phyloP scores from a whole-genome alignment of 2,888 invertebrate genomes.

The Lasioglossum pauxillum region DNA sequence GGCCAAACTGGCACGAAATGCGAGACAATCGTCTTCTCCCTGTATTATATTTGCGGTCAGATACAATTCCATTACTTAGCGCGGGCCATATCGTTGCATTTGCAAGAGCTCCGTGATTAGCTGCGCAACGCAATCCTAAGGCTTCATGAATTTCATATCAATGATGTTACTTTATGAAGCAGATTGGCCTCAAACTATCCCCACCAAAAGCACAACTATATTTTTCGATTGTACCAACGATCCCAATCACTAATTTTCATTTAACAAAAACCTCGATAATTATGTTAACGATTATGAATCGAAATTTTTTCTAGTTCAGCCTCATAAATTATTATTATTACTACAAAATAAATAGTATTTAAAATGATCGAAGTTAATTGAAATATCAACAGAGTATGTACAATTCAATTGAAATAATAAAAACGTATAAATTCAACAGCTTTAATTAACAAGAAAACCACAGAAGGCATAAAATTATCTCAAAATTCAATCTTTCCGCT shows the following conservation, averaged over 20 bases:
- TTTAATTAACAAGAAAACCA: not conserved
- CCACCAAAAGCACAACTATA: not conserved
- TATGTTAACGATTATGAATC: no score
- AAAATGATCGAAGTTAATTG: not conserved
- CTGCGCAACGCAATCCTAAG: constrained; percentile 5
- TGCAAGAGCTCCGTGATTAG: constrained; percentile 13
- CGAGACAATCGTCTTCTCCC: constrained; percentile 39
- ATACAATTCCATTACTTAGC: constrained; percentile 48
- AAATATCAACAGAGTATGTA: not conserved
- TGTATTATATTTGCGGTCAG: constrained; percentile 21
- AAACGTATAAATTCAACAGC: not conserved
- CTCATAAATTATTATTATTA: no score
- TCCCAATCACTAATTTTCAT: not conserved
- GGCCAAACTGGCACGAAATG: constrained; percentile 25
- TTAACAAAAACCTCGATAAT: no score
- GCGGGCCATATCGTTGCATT: constrained; percentile 37
- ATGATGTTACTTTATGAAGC: constrained; percentile 4
- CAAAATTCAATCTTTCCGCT: not conserved
- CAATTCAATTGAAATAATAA: not conserved
- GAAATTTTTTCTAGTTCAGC: no score
- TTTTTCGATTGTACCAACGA: not conserved
- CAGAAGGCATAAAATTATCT: not conserved
- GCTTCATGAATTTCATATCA: constrained; percentile 9
- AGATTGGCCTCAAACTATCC: not conserved
- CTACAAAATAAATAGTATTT: no score